Base-by-base conservation (phyloP, 2,113 vertebrate genomes). In the Aphyosemion australe region DNA sequence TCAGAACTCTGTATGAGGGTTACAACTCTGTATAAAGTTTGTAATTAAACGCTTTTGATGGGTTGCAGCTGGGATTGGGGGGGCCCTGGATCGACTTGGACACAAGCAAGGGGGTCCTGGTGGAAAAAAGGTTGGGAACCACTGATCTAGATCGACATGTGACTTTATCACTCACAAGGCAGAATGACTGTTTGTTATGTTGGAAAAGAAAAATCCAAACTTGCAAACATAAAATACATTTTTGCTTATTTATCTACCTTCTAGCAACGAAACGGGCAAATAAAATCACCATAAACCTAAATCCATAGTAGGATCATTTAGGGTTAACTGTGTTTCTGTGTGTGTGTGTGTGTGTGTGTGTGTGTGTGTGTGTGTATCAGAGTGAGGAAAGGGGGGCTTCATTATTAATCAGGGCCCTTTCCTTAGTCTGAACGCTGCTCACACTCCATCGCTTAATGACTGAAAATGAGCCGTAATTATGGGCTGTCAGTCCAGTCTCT, bases 401-500 rank as follows among this genome's bases (percentile, higher is more conserved):
- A 89, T 87, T 89, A 89, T 89, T 85, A 91, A 91, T 90, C 89
- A 91, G 79, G 67, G 72, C 74, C 78, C 84, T 88, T 89, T 78
- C 79, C 78, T 84, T 80, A 80, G 82, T 84, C 79, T 80, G 80
- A 87, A 79, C 78, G 78, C 84, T 79, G 80, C 82, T 88, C 84
- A 78, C 86, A 85, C 89, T 89, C 84, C 75, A 81, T 82, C 78
- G 83, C 86, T 89, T 90, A 91, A 92, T 92, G 88, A 89, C 87
- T 87, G 88, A 92, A 92, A 92, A 92, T 91, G 89, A 90, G 89
- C 61, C 62, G 34, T 90, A 92, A 92, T 91, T 91, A 92, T 85
- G 88, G 87, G 76, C 87, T 92, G 91, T 91, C 89, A 92, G 91
- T 88, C 86, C 83, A 81, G 75, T 74, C 78, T 65, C 80, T 83